Conservation (phyloP, 2,113 vertebrate species). For the Plecturocebus donacophilus region DNA sequence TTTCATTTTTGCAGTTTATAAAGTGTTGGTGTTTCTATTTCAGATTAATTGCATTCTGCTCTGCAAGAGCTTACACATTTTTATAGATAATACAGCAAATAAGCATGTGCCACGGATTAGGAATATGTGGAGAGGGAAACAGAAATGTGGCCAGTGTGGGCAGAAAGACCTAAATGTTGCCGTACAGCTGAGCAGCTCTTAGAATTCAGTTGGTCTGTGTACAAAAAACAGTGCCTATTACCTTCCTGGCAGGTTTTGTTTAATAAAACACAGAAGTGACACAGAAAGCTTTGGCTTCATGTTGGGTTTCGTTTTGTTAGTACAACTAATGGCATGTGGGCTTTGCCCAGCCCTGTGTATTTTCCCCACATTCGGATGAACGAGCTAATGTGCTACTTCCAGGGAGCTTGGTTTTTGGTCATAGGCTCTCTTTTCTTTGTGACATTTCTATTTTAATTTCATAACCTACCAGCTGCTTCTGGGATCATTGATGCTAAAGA, state of each 20-base stretch:
- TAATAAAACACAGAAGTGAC: slow-evolving; percentile 43
- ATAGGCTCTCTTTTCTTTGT: not conserved
- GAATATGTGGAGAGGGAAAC: not conserved
- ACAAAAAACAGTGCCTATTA: slow-evolving; percentile 15
- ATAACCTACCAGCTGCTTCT: not conserved
- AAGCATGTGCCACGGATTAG: not conserved
- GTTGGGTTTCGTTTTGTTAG: slow-evolving; percentile 8
- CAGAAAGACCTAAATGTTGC: not conserved
- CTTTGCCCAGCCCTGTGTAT: not conserved
- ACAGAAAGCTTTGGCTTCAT: not conserved
- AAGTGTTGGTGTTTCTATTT: not conserved
- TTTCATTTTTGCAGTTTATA: slow-evolving; percentile 2
- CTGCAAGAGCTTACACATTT: not conserved
- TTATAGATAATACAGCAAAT: not conserved
- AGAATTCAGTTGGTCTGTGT: slow-evolving; percentile 11
- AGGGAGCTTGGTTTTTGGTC: slow-evolving; percentile 12
- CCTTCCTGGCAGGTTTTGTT: not conserved
- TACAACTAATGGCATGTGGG: not conserved
- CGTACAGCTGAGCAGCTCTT: not conserved
- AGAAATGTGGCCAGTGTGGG: not conserved
- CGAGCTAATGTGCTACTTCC: not conserved
- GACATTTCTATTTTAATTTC: slow-evolving; percentile 32
- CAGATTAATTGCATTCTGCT: not conserved
- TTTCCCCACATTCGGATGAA: not conserved
- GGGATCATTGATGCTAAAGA: not conserved